Conservation (phyloP, 2,888 invertebrate species). For the Chaitophorus viminalis region DNA sequence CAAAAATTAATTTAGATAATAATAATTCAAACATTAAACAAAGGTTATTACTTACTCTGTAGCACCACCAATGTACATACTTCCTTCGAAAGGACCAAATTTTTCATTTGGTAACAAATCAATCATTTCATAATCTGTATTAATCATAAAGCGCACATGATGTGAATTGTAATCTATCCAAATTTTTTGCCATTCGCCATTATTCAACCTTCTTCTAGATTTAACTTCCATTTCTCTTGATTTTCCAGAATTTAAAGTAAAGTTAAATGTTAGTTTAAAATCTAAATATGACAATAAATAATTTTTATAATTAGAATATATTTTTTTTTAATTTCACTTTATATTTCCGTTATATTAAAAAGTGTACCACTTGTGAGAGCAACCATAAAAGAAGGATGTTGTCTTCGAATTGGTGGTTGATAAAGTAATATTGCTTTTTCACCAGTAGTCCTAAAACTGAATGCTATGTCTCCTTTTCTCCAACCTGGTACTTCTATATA, state of each 20-base stretch:
- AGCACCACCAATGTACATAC: conserved; percentile 93
- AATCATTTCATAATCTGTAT: conserved; percentile 88
- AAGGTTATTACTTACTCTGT: conserved; percentile 77
- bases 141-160: conserved; percentile 92
- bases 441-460: conserved; percentile 92
- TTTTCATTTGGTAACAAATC: conserved; percentile 85
- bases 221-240: conserved; percentile 84
- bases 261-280: conserved; percentile 88
- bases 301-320: not conserved
- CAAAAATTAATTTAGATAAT: not conserved
- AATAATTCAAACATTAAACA: conserved; percentile 63
- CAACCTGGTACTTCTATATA: conserved; percentile 94
- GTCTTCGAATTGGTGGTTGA: conserved; percentile 88
- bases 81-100: conserved; percentile 91
- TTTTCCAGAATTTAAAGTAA: conserved; percentile 85
- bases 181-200: conserved; percentile 95
- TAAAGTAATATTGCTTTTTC: conserved; percentile 89
- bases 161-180: conserved; percentile 95
- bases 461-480: conserved; percentile 91
- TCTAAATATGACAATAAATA: conserved; percentile 69
- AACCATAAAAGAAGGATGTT: conserved; percentile 92
- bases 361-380: conserved; percentile 81
- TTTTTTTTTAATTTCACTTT: not conserved
- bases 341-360: not conserved
- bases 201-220: conserved; percentile 83